Base-by-base conservation (phyloP, 2,113 vertebrate genomes). In the Tetrax tetrax region DNA sequence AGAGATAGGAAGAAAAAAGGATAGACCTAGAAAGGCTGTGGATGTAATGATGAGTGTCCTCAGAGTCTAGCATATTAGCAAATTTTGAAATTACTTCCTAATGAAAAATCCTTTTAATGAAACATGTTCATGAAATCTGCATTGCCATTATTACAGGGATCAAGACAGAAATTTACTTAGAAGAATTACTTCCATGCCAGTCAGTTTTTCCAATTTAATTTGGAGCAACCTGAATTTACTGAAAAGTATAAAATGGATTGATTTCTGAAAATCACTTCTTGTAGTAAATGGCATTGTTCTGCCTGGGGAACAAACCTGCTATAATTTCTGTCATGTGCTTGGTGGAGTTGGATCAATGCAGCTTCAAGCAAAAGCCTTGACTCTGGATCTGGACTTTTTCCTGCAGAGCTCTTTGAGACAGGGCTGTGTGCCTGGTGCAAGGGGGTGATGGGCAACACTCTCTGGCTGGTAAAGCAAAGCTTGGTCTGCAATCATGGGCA, bases 21-120 rank as follows among this genome's bases (percentile, higher is more conserved):
- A 69, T 33, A 89, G 51, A 47, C 47, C 31, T 69, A 47, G 64
- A 70, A 93, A 78, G 16, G 10, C 78, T 91, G 6, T 17, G 29
- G 50, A 70, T 54, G 22, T 47, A 85, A 70, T 91, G 76, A 69
- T 3, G 23, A 8, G 29, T 59, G 37, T 93, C 84, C 82, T 88
- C 23, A 57, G 69, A 79, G 47, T 27, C 35, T 63, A 59, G 77
- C 11, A 51, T 43, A 82, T 35, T 72, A 85, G 28, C 45, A 86
- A 93, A 76, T 94, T 91, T 82, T 76, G 38, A 91, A 89, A 76
- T 5, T 21, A 45, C 25, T 57, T 91, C 57, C 28, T 90, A 95
- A 78, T 82, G 48, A 89, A 96, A 96, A 94, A 93, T 76, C 54
- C 53, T 72, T 89, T 71, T 56, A 87, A 86, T 63, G 63, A 87